phyloP scores from a whole-genome alignment of 92 coral and sea anemone species.

The Parazoanthus darwini region DNA sequence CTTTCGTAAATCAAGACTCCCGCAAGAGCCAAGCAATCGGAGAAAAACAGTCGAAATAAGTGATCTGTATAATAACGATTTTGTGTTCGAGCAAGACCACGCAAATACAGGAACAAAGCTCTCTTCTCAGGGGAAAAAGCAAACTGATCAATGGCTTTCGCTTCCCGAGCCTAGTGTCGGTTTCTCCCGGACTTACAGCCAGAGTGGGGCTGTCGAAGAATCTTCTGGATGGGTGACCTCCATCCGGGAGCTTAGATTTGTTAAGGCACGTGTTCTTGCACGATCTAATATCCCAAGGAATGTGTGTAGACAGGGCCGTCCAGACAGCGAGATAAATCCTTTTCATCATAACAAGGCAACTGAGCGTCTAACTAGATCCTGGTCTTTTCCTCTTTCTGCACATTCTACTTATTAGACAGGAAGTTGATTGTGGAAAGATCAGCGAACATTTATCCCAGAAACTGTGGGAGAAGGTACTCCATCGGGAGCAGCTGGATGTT shows the following conservation, averaged over 20 bases:
- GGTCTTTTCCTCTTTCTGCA: neutral
- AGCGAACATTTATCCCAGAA: too few relatives aligned
- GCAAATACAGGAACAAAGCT: neutral
- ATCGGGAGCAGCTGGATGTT: too few relatives aligned
- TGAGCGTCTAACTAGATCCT: neutral
- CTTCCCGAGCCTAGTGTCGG: neutral
- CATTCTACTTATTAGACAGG: neutral
- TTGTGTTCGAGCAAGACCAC: neutral
- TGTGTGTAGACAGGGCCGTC: neutral
- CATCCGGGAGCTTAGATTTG: neutral
- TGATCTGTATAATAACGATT: neutral
- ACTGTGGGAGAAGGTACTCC: too few relatives aligned
- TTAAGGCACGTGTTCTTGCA: neutral
- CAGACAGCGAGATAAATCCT: neutral
- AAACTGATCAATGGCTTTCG: neutral
- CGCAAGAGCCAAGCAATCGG: neutral
- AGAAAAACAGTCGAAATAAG: neutral
- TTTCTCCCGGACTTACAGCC: neutral
- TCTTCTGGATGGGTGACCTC: slow-evolving; percentile 12
- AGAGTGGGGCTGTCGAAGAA: neutral
- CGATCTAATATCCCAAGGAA: neutral
- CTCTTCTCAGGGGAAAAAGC: neutral
- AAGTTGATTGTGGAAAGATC: too few relatives aligned
- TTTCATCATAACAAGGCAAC: neutral
- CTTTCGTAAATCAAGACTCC: neutral